Evolutionary conservation across 2,113 vertebrate species (phyloP).

Genomic region (Varanus salvator): DNA sequence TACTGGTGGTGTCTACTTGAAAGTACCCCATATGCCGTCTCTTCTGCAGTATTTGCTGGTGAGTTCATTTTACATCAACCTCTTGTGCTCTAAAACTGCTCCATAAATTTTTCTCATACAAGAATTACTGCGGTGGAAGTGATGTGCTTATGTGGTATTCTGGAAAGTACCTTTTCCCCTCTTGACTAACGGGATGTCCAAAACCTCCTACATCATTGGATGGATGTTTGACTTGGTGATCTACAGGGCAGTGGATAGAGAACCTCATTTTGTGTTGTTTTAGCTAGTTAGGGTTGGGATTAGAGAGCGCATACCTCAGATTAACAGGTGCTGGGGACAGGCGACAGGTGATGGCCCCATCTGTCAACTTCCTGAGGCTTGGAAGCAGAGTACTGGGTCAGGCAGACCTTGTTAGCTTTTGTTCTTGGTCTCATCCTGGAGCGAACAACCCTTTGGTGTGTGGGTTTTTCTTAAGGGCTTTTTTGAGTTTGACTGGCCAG

Average conservation of each 20-base stretch:
- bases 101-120: neutral
- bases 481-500: neutral
- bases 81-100: neutral
- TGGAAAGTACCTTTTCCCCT: neutral
- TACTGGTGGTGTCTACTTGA: slow-evolving; percentile 94
- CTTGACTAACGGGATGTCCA: no score
- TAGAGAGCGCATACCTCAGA: neutral
- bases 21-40: slow-evolving; percentile 90
- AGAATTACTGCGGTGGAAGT: neutral
- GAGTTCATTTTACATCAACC: slow-evolving; percentile 59
- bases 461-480: neutral
- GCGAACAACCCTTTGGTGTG: neutral
- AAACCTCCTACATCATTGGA: neutral
- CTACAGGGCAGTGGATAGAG: neutral
- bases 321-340: neutral
- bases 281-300: neutral
- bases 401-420: neutral
- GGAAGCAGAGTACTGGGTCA: no score
- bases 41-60: slow-evolving; percentile 95
- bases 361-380: neutral
- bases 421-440: neutral
- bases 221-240: neutral
- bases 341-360: neutral
- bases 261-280: neutral
- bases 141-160: neutral